Percentiles rank a stretch among this genome's conserved stretches.
Evolutionary conservation across 2,113 vertebrate species (phyloP).

Genomic region (Suncus etruscus): DNA sequence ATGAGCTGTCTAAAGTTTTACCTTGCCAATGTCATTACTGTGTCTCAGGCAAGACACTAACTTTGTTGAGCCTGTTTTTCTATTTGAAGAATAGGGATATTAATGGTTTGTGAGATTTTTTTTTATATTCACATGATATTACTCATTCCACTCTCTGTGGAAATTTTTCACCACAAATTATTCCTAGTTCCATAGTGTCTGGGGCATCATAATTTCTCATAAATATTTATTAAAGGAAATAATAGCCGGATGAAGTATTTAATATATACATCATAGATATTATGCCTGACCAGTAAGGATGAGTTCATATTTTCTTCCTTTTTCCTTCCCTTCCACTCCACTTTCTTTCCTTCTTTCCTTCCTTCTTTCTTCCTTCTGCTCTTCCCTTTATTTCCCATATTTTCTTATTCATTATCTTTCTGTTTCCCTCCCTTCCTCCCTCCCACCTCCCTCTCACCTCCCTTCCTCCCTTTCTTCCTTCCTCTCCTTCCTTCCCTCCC

Average conservation of each 20-base stretch:
- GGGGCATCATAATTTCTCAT: background rate
- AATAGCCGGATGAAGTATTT: background rate
- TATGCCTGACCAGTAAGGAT: background rate
- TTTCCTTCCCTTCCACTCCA: background rate
- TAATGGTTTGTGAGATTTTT: background rate
- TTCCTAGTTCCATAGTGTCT: background rate
- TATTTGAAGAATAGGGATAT: background rate
- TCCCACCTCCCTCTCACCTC: too few relatives aligned
- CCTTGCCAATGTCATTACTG: background rate
- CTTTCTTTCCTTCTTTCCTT: too few relatives aligned
- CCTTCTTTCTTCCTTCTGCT: too few relatives aligned
- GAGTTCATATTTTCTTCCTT: background rate
- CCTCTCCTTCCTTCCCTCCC: background rate
- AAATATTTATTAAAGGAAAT: constrained; percentile 5
- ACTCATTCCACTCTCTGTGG: background rate
- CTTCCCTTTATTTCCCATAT: too few relatives aligned
- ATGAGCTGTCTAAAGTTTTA: background rate
- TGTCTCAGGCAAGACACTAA: background rate
- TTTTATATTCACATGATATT: background rate
- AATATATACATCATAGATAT: background rate
- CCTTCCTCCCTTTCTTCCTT: background rate
- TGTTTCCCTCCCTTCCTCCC: too few relatives aligned
- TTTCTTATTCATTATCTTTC: too few relatives aligned
- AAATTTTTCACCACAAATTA: background rate
- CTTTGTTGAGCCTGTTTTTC: background rate